Conservation (phyloP, 2,888 invertebrate genomes). For the Drosophila pegasa region DNA sequence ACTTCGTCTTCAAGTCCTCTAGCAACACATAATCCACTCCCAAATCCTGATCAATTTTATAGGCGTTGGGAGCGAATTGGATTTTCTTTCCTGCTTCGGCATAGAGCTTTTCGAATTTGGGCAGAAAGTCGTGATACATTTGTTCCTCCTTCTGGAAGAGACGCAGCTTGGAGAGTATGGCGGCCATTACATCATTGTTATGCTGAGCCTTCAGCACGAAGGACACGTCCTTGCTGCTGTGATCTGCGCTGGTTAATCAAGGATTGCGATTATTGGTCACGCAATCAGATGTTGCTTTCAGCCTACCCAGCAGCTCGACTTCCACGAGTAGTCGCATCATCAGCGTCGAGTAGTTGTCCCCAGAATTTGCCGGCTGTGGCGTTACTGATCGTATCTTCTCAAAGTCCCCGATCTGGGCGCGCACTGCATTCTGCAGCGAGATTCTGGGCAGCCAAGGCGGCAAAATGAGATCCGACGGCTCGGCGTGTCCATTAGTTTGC, state of each 20-base stretch:
- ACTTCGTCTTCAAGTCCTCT: constrained; percentile 79
- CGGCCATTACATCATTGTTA: constrained; percentile 67
- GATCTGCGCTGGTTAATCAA: constrained; percentile 51
- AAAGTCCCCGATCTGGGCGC: constrained; percentile 67
- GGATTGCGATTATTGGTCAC: background rate
- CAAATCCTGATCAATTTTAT: constrained; percentile 69
- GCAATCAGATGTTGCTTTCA: background rate
- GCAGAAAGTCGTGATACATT: constrained; percentile 80
- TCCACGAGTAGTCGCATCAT: constrained; percentile 76
- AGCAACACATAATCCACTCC: constrained; percentile 80
- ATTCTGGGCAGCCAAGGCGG: constrained; percentile 74
- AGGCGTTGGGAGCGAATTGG: constrained; percentile 79
- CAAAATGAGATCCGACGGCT: constrained; percentile 33
- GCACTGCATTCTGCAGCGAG: constrained; percentile 70
- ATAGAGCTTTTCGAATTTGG: constrained; percentile 81
- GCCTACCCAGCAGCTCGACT: constrained; percentile 73
- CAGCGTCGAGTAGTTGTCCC: constrained; percentile 79
- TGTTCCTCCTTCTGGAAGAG: constrained; percentile 82
- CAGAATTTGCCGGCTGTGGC: constrained; percentile 47
- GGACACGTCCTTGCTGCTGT: constrained; percentile 55
- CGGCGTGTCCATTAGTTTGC: constrained; percentile 50
- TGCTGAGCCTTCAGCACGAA: constrained; percentile 78
- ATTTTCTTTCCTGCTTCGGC: constrained; percentile 69
- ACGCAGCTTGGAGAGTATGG: constrained; percentile 64
- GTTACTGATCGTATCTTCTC: constrained; percentile 60